Percentiles rank a stretch among this genome's conserved stretches.
Evolutionary conservation across 1,140 invertebrate genomes (phyloP).

Genomic region (Aphelenchoides fujianensis): DNA sequence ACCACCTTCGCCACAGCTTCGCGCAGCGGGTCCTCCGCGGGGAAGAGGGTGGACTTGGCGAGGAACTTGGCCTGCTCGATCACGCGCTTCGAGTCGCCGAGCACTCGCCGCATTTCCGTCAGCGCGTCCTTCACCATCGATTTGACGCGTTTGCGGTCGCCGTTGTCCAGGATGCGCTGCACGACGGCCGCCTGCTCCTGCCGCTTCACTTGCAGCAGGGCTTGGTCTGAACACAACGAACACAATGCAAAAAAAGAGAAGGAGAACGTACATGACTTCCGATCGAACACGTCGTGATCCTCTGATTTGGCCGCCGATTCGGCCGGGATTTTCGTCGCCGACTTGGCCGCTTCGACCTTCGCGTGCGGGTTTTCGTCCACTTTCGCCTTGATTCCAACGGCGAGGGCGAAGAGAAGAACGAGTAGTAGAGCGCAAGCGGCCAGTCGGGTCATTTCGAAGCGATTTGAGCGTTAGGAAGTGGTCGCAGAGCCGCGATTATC

Average conservation of each 20-base stretch:
- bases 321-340: neutral
- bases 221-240: neutral
- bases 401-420: no score
- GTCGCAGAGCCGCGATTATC: neutral
- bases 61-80: neutral
- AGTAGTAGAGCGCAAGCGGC: neutral
- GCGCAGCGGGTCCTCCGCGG: constrained; percentile 8
- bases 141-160: constrained; percentile 5
- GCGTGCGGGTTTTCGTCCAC: neutral
- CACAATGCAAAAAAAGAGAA: neutral
- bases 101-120: neutral
- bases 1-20: constrained; percentile 14
- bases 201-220: neutral
- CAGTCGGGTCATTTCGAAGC: neutral
- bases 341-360: neutral
- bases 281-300: neutral
- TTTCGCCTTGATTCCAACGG: no score
- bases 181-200: neutral
- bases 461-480: no score
- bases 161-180: neutral
- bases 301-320: neutral
- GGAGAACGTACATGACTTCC: constrained; percentile 7
- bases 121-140: neutral
- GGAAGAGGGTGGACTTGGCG: neutral
- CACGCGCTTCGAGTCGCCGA: neutral